Base-by-base conservation (phyloP, 2,888 invertebrate species). In the Campoletis raptor region DNA sequence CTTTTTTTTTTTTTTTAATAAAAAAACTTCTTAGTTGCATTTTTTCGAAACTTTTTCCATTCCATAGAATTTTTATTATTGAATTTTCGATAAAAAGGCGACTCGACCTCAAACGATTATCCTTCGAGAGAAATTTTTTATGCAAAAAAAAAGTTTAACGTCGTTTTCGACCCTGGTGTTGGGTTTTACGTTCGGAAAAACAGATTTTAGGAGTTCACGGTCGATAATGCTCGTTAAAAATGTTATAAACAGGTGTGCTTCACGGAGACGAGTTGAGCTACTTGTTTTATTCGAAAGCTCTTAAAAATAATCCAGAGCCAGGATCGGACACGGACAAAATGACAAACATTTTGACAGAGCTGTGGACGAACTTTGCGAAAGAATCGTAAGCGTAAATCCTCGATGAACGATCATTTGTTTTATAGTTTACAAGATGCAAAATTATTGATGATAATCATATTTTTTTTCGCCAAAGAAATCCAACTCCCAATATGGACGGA, bases 211-310 rank as follows among this genome's bases (percentile, higher is more conserved):
- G 30, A 30, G 30, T 30, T 30, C 30, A 30, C 2, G 30, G 30
- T 30, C 30, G 3, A 30, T 30, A 30, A 30, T 30, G 30, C 30
- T 30, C 30, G 48, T n/a, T 6, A 48, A 18, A n/a, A 54, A 15
- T 67, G 45, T 12, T 52, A 9, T 42, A 40, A 67, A 77, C 74
- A 90, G 95, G 95, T 0, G 95, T 94, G 0, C 93, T 94, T 42
- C 95, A 95, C 67, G 95, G 94, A 0, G 95, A 95, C 83, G 95
- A 95, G 2, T 30, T 95, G 12, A 94, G 94, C 61, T 95, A 95
- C 88, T 70, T 95, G 7, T 95, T 95, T 81, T 94, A 94, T 70
- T 93, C 93, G 52, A 92, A 92, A 12, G 83, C 90, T 4, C 94
- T 94, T 69, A 93, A 93, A 76, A 93, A 94, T 67, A 90, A 91